Evolutionary conservation across 2,113 vertebrate species (phyloP).

Genomic region (Colaptes auratus): DNA sequence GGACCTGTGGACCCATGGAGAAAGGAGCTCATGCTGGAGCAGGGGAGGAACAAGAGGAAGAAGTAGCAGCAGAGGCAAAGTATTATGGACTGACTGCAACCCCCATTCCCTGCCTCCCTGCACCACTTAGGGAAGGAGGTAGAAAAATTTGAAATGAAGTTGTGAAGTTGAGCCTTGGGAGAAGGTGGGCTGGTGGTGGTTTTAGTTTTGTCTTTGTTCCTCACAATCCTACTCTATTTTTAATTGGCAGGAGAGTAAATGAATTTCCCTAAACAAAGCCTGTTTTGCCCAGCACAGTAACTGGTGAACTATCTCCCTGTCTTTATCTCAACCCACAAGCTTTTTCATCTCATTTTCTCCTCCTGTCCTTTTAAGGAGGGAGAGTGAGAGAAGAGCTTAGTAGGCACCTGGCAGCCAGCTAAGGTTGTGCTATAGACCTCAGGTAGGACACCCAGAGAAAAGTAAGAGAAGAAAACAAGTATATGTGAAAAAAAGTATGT

Average conservation of each 20-base stretch:
- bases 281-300: not conserved
- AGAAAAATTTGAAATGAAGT: not conserved
- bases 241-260: not conserved
- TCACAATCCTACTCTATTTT: not conserved
- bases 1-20: no score
- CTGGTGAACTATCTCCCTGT: not conserved
- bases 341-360: not conserved
- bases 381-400: not conserved
- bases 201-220: not conserved
- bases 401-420: not conserved
- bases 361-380: not conserved
- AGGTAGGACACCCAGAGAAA: not conserved
- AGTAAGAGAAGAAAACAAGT: not conserved
- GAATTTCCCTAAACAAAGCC: not conserved
- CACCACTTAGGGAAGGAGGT: accelerated
- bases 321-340: not conserved
- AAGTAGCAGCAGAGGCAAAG: not conserved
- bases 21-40: no score
- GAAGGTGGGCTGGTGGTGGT: accelerated
- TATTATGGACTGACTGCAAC: not conserved
- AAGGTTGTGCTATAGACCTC: not conserved
- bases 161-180: not conserved
- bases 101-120: not conserved
- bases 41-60: not conserved
- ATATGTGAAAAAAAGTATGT: not conserved